Evolutionary conservation across 2,113 vertebrate genomes (phyloP), one percentile per base, ranked within the genome.

Genomic region (Vombatus ursinus): DNA sequence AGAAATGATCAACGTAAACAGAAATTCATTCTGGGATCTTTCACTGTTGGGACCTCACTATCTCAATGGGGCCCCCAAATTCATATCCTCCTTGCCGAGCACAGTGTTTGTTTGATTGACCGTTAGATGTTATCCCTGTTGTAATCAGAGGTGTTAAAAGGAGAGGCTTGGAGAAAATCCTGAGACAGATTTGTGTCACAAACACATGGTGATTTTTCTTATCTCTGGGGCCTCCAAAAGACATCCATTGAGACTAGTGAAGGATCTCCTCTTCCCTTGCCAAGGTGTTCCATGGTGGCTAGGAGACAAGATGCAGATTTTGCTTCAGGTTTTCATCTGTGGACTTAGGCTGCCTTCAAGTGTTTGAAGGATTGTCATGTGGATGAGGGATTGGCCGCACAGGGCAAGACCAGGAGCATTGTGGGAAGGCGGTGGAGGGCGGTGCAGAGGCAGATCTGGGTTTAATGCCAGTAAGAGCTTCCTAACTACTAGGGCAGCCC

Each of bases 1-100:
- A 95, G 52, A 16, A 52, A 93, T 93, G 95, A 53, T 44, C 93
- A 94, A 90, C 50, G 10, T 7, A 5, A 93, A 52, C 93, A 51
- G 91, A 77, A 47, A 7, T 50, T 51, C 49, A 28, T n/a, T 48
- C 8, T 54, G 6, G 91, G 9, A 44, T n/a, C 52, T 50, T 84
- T 68, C 9, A 90, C 7, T 52, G 25, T 25, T 11, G 8, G 53
- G 24, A 57, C 19, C n/a, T 44, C 68, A 14, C 0, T 12, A 52
- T 11, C 52, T 52, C 53, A 28, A 8, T 5, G 54, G 68, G 16
- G 11, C 10, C 5, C 68, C n/a, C 0, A 23, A 2, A n/a, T 22
- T 23, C 2, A 19, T 8, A 8, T 44, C 68, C 68, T 8, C 68
- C 22, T 84, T 3, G 2, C 19, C n/a, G n/a, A 44, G 16, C n/a